A percentile compares a stretch with the other conserved stretches of the same genome.
phyloP scores from a whole-genome alignment of 2,113 vertebrate species.

The Coreoperca whiteheadi region DNA sequence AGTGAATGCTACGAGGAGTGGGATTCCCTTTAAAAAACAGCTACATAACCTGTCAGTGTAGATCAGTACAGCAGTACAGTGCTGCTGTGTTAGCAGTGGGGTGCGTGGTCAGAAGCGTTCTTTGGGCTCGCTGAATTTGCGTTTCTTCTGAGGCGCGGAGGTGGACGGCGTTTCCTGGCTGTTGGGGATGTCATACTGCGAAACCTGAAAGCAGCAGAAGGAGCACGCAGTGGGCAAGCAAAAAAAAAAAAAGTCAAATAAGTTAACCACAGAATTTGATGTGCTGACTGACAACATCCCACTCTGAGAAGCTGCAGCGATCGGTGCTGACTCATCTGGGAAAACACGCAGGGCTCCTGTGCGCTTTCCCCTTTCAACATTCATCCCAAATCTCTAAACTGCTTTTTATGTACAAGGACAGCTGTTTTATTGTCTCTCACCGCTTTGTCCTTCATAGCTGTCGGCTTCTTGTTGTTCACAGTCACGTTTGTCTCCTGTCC shows the following conservation, averaged over 20 bases:
- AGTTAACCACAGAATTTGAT: background rate
- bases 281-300: conserved; percentile 25
- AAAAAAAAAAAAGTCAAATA: too few species aligned
- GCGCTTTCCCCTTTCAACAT: conserved; percentile 37
- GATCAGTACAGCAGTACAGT: background rate
- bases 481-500: conserved; percentile 47
- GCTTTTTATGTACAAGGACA: background rate
- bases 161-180: conserved; percentile 85
- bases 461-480: conserved; percentile 14
- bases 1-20: background rate
- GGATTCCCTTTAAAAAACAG: background rate
- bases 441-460: conserved; percentile 43
- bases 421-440: conserved; percentile 54
- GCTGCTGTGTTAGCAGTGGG: background rate
- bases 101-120: conserved; percentile 75
- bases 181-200: conserved; percentile 80
- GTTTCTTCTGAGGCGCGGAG: conserved; percentile 81
- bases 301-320: conserved; percentile 28
- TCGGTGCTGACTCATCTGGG: conserved; percentile 56
- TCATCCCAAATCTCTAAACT: background rate
- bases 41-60: background rate
- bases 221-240: conserved; percentile 1
- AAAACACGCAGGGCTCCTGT: conserved; percentile 42
- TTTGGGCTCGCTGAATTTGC: conserved; percentile 92
- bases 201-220: conserved; percentile 73